These are phyloP conservation scores for Pseudopleuronectes americanus DNA, from an alignment of 2,797 vertebrate species.

Conservation along the genomic window DNA sequence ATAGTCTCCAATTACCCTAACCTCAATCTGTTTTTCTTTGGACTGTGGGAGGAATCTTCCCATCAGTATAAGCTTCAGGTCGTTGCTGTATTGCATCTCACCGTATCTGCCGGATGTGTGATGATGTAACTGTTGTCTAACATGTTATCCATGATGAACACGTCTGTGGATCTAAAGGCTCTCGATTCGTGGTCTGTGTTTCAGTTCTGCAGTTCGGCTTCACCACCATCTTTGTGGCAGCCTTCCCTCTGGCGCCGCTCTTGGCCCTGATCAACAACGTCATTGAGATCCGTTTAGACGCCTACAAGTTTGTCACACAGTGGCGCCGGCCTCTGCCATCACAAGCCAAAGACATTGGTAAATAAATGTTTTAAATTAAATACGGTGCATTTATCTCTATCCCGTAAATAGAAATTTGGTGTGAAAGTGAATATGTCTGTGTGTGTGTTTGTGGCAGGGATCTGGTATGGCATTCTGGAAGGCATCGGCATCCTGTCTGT, in stretches of 20 bases:
- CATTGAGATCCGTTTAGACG: conserved; percentile 96
- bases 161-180: too few species aligned
- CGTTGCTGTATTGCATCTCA: too few species aligned
- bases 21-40: too few species aligned
- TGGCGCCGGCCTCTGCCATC: conserved; percentile 96
- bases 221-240: conserved; percentile 97
- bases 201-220: conserved; percentile 97
- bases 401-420: too few species aligned
- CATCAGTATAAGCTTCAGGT: too few species aligned
- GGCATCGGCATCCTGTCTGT: conserved; percentile 95
- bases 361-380: conserved; percentile 24
- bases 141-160: background rate
- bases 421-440: background rate
- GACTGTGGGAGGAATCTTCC: too few species aligned
- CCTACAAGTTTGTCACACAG: conserved; percentile 98
- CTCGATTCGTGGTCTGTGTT: conserved; percentile 3
- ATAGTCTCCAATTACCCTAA: too few species aligned
- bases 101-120: too few species aligned
- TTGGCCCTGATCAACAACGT: conserved; percentile 96
- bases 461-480: conserved; percentile 97
- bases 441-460: conserved; percentile 81
- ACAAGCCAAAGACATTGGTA: conserved; percentile 95
- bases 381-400: background rate
- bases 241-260: conserved; percentile 95
- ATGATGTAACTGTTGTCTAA: background rate